Evolutionary conservation across 1,140 invertebrate species (phyloP).

Genomic region (Brachionus angularis): DNA sequence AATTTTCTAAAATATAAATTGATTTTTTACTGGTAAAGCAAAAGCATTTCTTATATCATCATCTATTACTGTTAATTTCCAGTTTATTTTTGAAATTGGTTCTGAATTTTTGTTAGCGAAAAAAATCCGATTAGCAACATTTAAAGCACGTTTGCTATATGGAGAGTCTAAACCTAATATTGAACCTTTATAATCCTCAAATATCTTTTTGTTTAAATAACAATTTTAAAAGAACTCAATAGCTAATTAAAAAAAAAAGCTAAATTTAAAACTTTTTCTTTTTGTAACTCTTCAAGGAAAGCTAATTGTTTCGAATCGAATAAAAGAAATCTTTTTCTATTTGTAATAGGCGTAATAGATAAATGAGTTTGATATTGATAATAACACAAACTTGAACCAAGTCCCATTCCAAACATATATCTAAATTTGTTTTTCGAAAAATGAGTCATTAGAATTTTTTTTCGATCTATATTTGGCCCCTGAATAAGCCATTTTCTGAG

Average conservation of each 20-base stretch:
- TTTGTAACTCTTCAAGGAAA: slow-evolving; percentile 54
- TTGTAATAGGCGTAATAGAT: slow-evolving; percentile 60
- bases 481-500: background rate
- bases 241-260: slow-evolving; percentile 47
- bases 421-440: background rate
- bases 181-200: slow-evolving; percentile 50
- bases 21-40: slow-evolving; percentile 62
- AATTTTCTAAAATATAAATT: no score
- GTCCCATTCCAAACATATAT: background rate
- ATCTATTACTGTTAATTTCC: slow-evolving; percentile 61
- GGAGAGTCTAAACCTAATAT: slow-evolving; percentile 53
- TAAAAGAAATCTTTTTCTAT: slow-evolving; percentile 60
- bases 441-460: background rate
- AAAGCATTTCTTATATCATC: slow-evolving; percentile 59
- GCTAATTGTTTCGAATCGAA: slow-evolving; percentile 60
- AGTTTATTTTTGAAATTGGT: slow-evolving; percentile 56
- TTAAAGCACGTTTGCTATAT: background rate
- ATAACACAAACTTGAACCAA: background rate
- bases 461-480: background rate
- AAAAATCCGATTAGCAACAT: slow-evolving; percentile 54
- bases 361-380: slow-evolving; percentile 61
- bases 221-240: background rate
- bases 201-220: slow-evolving; percentile 47
- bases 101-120: slow-evolving; percentile 59
- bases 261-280: no score